These are phyloP conservation scores for Sardina pilchardus DNA, from an alignment of 2,113 vertebrate species.

Conservation along the genomic window DNA sequence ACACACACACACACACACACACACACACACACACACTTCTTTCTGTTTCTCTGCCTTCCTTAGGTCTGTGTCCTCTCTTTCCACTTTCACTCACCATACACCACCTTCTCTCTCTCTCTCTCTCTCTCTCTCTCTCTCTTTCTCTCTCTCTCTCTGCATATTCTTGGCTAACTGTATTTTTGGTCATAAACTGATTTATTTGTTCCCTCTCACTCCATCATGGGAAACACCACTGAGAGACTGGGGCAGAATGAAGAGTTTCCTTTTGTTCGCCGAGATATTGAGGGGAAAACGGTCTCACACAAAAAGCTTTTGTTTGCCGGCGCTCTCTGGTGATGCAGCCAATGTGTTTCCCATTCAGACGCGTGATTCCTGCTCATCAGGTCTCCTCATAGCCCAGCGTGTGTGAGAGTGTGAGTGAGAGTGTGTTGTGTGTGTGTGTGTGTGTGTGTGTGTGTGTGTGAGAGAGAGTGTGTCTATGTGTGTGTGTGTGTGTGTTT, in stretches of 20 bases:
- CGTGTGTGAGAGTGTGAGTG: not conserved
- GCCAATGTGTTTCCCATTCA: too few relatives aligned
- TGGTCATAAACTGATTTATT: too few relatives aligned
- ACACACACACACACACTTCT: not conserved
- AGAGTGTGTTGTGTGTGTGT: not conserved
- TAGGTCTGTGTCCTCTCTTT: not conserved
- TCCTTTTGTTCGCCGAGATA: not conserved
- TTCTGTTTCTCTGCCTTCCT: not conserved
- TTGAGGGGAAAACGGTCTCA: not conserved
- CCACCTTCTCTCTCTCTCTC: not conserved
- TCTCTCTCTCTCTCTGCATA: not conserved
- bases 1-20: not conserved
- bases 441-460: not conserved
- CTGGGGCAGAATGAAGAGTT: not conserved
- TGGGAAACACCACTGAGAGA: slow-evolving; percentile 27
- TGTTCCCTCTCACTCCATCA: not conserved
- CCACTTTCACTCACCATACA: not conserved
- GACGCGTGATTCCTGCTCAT: too few relatives aligned
- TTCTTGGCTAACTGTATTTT: too few relatives aligned
- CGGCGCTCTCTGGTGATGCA: not conserved
- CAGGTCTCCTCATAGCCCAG: not conserved
- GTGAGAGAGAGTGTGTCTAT: not conserved
- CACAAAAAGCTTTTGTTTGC: slow-evolving; percentile 6
- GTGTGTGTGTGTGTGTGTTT: not conserved
- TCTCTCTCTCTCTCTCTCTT: not conserved